Conservation (phyloP, 2,113 vertebrate species). For the Nicator chloris region DNA sequence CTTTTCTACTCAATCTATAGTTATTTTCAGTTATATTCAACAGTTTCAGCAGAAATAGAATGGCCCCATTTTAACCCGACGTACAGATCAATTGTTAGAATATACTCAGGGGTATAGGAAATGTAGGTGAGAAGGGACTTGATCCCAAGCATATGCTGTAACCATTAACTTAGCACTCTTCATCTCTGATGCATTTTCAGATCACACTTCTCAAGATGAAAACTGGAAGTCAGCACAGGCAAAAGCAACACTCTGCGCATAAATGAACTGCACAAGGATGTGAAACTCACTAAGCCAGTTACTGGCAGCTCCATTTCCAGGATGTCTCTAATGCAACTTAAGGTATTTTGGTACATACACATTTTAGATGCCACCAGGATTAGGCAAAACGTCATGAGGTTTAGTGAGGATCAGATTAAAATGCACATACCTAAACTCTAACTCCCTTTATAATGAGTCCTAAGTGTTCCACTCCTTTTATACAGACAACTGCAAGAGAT, state of each 20-base stretch:
- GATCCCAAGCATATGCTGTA: background rate
- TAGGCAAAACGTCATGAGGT: background rate
- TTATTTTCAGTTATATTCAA: background rate
- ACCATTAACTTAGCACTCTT: background rate
- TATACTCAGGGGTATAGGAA: background rate
- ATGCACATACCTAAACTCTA: background rate
- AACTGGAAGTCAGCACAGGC: background rate
- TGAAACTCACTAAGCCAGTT: background rate
- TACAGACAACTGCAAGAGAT: background rate
- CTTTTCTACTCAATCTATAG: background rate
- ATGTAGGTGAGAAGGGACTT: background rate
- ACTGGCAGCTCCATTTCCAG: background rate
- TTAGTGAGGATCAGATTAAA: background rate
- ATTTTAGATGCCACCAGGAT: background rate
- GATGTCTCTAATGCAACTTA: background rate
- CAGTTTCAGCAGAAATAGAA: background rate
- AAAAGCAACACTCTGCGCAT: fast-evolving
- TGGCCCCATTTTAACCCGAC: background rate
- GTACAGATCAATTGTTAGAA: background rate
- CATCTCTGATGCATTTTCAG: background rate
- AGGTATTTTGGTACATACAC: background rate
- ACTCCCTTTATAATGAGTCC: background rate
- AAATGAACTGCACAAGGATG: background rate
- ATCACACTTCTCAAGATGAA: background rate
- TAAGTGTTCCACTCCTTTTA: background rate